These are phyloP conservation scores for Lasioglossum albipes DNA, from an alignment of 1,140 invertebrate genomes.

Conservation along the genomic window DNA sequence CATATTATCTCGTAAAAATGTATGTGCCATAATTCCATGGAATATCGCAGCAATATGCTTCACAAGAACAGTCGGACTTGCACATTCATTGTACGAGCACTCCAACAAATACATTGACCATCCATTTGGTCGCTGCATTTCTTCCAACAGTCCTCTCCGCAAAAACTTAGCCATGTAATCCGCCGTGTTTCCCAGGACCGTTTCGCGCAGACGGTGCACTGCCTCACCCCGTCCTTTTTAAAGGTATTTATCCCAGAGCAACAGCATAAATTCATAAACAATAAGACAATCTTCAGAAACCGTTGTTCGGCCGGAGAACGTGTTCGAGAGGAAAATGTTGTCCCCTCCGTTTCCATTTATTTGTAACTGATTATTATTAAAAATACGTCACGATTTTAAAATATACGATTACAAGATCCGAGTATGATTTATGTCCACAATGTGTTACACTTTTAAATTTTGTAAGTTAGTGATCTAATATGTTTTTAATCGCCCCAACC, in stretches of 20 bases:
- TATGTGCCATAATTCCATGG: conserved; percentile 25
- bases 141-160: conserved; percentile 45
- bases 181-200: conserved; percentile 32
- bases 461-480: too few relatives aligned
- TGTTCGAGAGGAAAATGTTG: background rate
- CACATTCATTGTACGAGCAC: background rate
- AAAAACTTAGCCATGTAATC: conserved; percentile 55
- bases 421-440: background rate
- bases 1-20: conserved; percentile 55
- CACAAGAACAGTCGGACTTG: background rate
- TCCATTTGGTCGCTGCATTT: conserved; percentile 51
- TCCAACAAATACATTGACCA: conserved; percentile 45
- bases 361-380: background rate
- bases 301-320: conserved; percentile 1
- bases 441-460: too few relatives aligned
- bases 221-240: conserved; percentile 34
- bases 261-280: conserved; percentile 58
- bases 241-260: conserved; percentile 33
- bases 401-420: background rate
- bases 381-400: background rate
- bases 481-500: too few relatives aligned
- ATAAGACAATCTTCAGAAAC: conserved; percentile 26
- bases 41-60: conserved; percentile 9
- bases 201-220: conserved; percentile 29
- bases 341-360: background rate